Evolutionary conservation across 2,888 invertebrate genomes (phyloP).

Genomic region (Agonopterix arenella): DNA sequence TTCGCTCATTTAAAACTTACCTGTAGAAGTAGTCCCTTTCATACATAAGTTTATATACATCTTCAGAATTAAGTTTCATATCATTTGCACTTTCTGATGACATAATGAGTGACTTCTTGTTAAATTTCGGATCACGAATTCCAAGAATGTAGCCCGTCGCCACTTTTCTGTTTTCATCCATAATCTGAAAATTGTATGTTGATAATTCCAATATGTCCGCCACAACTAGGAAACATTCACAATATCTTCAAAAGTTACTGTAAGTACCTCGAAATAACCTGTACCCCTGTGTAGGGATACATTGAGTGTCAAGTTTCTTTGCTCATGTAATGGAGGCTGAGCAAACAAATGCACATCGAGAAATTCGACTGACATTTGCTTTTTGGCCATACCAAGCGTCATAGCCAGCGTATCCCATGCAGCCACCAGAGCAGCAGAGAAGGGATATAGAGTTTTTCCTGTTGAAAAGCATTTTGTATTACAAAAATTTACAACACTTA

Average conservation of each 20-base stretch:
- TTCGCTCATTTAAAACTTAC: slow-evolving; percentile 18
- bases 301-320: slow-evolving; percentile 67
- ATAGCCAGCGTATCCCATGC: slow-evolving; percentile 84
- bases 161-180: slow-evolving; percentile 26
- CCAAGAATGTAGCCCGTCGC: slow-evolving; percentile 25
- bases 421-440: slow-evolving; percentile 82
- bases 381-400: slow-evolving; percentile 67
- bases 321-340: slow-evolving; percentile 76
- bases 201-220: no score
- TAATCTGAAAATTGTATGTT: slow-evolving; percentile 20
- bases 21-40: slow-evolving; percentile 31
- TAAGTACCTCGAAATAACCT: slow-evolving; percentile 74
- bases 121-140: neutral
- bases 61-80: slow-evolving; percentile 21
- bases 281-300: slow-evolving; percentile 78
- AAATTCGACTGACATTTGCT: slow-evolving; percentile 81
- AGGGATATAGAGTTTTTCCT: slow-evolving; percentile 84
- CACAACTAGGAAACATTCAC: no score
- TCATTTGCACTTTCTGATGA: slow-evolving; percentile 9
- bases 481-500: no score
- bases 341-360: slow-evolving; percentile 78
- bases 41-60: slow-evolving; percentile 32
- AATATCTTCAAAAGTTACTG: neutral
- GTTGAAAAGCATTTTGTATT: neutral
- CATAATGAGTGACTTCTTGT: neutral